These are phyloP conservation scores for Dione vanillae DNA, from an alignment of 2,888 invertebrate species.

Conservation along the genomic window DNA sequence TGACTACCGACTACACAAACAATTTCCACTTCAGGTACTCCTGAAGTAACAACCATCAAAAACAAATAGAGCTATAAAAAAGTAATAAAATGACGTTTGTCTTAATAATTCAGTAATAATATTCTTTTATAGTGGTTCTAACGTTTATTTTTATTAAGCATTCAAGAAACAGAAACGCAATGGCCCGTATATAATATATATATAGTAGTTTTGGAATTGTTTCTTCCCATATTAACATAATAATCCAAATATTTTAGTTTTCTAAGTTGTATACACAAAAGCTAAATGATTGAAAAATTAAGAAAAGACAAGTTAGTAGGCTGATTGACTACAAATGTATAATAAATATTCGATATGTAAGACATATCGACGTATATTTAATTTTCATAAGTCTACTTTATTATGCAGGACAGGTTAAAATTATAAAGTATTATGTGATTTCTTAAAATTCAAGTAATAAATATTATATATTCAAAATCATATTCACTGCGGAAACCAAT, in stretches of 20 bases:
- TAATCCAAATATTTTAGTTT: no score
- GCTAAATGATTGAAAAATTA: neutral
- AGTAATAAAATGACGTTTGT: slow-evolving; percentile 10
- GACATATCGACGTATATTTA: no score
- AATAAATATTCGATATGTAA: no score
- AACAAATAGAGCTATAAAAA: slow-evolving; percentile 21
- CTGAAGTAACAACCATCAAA: slow-evolving; percentile 30
- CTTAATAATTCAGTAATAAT: slow-evolving; percentile 14
- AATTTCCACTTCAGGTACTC: slow-evolving; percentile 51
- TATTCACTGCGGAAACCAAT: no score
- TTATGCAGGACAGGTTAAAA: no score
- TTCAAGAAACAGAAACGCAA: neutral
- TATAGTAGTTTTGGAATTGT: neutral
- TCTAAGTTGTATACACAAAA: neutral
- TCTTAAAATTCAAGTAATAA: no score
- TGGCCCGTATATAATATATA: neutral
- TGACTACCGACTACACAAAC: slow-evolving; percentile 52
- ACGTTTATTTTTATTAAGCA: slow-evolving; percentile 13
- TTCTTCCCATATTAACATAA: neutral
- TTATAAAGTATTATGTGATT: no score
- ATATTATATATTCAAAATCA: no score
- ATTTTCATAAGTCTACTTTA: no score
- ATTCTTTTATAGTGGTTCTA: slow-evolving; percentile 16
- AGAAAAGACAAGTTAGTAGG: neutral
- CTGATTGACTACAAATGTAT: no score